These are phyloP conservation scores for Sebastes alutus DNA, from an alignment of 2,797 vertebrate genomes.

Conservation along the genomic window DNA sequence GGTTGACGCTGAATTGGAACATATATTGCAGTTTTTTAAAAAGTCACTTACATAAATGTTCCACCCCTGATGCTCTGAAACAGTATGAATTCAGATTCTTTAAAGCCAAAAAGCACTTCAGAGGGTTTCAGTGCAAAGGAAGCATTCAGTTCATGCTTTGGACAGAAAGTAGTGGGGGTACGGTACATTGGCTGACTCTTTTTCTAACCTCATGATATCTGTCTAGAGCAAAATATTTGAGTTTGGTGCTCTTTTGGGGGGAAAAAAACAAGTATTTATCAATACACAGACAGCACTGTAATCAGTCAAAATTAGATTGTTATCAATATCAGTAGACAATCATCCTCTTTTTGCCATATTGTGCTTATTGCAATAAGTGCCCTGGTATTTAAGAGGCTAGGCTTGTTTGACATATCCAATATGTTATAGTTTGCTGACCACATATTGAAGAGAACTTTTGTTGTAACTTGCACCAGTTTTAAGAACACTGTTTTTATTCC, in stretches of 20 bases:
- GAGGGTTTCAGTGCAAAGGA: neutral
- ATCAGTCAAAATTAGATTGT: neutral
- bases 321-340: neutral
- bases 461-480: neutral
- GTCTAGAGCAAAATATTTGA: neutral
- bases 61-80: slow-evolving; percentile 23
- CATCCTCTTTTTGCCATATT: neutral
- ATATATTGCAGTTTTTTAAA: slow-evolving; percentile 43
- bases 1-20: slow-evolving; percentile 49
- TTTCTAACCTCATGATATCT: neutral
- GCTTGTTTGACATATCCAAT: neutral
- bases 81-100: slow-evolving; percentile 9
- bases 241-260: neutral
- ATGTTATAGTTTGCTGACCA: neutral
- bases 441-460: neutral
- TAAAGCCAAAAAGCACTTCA: slow-evolving; percentile 21
- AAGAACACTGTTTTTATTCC: neutral
- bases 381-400: neutral
- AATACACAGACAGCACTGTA: neutral
- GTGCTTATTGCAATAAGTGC: neutral
- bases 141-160: neutral
- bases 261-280: neutral
- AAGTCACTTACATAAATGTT: slow-evolving; percentile 49
- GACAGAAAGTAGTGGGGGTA: neutral
- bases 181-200: neutral